Base-by-base conservation (phyloP, 2,113 vertebrate species). In the Oncorhynchus keta region DNA sequence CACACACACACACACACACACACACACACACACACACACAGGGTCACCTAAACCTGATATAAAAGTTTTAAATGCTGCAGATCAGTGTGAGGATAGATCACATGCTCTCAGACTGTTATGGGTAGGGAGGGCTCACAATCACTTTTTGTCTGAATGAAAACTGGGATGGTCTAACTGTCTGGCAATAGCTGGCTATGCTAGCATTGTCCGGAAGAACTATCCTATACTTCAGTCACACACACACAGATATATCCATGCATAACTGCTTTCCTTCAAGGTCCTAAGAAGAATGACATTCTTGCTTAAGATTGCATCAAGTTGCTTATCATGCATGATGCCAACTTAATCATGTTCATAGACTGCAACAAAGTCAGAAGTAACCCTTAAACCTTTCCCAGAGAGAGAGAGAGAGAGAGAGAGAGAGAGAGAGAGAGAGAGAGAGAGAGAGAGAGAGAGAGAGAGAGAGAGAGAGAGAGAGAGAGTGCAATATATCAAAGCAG, bases 401-500 rank as follows among this genome's bases (percentile, higher is more conserved):
- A 39, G 39, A 35, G 39, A 32, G 3, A 68, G 28, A 35, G 0
- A 7, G 61, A 61, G 72, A 73, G 51, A 66, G 66, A 0, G 22
- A 20, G 13, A 48, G 70, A 64, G 51, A 75, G 24, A 55, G 72
- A 77, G 57, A 16, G 70, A 30, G 30, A 30, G 32, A 11, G 72
- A 22, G 81, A 59, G 35, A 32, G 5, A 35, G 72, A 67, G 73
- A 64, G 32, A 11, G 72, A 22, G 81, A 74, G 86, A 77, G 57
- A 16, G 70, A 32, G 30, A 79, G 75, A 70, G 28, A 39, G 39
- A 35, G 39, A 32, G 3, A 68, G 35, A 39, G 7, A 39, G 35
- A 8, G 28, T 79, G 83, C 83, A 84, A 79, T 87, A 89, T 91
- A 91, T 94, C 92, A 94, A 94, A 97, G 96, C 92, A 92, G 92